Evolutionary conservation across 2,113 vertebrate species (phyloP), one percentile per base, ranked within the genome.

Genomic region (Vidua chalybeata): DNA sequence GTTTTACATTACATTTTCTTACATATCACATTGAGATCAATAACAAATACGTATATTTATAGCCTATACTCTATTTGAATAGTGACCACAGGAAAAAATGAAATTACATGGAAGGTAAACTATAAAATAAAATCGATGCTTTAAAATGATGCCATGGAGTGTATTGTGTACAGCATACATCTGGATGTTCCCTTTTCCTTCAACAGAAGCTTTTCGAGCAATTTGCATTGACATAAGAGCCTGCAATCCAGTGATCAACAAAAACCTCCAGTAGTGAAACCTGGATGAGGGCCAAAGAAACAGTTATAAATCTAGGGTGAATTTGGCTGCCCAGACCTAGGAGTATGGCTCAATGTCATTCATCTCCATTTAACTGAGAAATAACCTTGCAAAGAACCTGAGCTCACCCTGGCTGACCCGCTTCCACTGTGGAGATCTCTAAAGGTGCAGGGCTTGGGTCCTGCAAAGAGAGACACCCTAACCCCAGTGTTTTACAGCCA

Each of bases 1-100:
- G 15, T 39, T 94, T 92, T 89, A 72, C 30, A 49, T 78, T 52
- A 56, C 59, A 59, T 75, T 95, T 96, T 87, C 81, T 90, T 94
- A 52, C 26, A 22, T 62, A 88, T 14, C 66, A 35, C 41, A 84
- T 75, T 91, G 56, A 71, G 71, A 94, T 94, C 81, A 49, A 37
- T 69, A 91, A 89, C 41, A 96, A 90, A 92, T 63, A 88, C 0
- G 5, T 61, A 43, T n/a, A 74, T 56, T 84, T 88, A 93, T 49
- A 61, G 52, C 16, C 45, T 1, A 10, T 30, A 84, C 12, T 31
- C 21, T 43, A 77, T 31, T 12, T 78, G 63, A 93, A 95, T 54
- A 78, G 45, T 46, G 72, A 94, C 81, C 79, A 84, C 37, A 54
- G 37, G 77, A 68, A 93, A 87, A 94, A 59, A 85, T 12, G 31